A percentile compares a stretch with the other conserved stretches of the same genome.
Conservation (phyloP, 2,113 vertebrate genomes). For the Tenrec ecaudatus region DNA sequence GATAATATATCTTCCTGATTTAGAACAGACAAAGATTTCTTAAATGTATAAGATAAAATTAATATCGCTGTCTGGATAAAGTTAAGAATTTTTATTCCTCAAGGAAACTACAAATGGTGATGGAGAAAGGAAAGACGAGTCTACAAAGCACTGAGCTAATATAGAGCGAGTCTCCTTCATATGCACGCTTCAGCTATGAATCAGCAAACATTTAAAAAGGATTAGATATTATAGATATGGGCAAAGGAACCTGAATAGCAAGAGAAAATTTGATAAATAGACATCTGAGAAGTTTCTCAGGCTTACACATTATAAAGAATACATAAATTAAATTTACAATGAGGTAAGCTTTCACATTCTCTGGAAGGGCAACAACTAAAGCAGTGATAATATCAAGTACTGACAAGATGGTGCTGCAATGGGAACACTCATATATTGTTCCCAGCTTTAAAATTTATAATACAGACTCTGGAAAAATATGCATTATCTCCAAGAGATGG, state of each 20-base stretch:
- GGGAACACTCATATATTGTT: neutral
- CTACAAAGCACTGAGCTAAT: neutral
- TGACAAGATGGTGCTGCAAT: neutral
- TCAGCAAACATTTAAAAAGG: neutral
- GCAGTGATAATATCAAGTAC: neutral
- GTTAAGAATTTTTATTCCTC: neutral
- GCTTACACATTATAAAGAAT: neutral
- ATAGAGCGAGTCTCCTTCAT: neutral
- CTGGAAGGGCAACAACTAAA: neutral
- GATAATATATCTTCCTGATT: neutral
- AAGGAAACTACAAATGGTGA: neutral
- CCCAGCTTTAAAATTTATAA: constrained; percentile 11
- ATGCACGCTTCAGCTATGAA: neutral
- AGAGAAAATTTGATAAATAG: neutral
- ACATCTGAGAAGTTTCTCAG: neutral
- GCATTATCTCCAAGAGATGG: constrained; percentile 7
- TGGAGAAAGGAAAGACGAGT: neutral
- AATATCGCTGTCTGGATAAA: neutral
- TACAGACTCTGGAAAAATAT: neutral
- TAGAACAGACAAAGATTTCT: neutral
- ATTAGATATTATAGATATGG: neutral
- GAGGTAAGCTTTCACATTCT: neutral
- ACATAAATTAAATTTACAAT: neutral
- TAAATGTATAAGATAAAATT: neutral
- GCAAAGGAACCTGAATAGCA: neutral